Base-by-base conservation (phyloP, 2,113 vertebrate species). In the Piaya cayana region DNA sequence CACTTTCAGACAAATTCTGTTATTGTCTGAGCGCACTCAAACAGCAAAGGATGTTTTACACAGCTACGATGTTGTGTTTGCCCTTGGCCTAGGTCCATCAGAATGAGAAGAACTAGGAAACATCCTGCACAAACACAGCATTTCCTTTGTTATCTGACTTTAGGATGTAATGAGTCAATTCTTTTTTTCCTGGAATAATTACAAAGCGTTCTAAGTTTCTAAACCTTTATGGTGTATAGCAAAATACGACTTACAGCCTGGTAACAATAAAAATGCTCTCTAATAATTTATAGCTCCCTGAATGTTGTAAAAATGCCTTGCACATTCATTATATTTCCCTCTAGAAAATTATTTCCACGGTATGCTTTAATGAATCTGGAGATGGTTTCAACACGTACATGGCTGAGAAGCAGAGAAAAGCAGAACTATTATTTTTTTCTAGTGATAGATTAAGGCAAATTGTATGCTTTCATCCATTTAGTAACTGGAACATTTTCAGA, bases 101-200 rank as follows among this genome's bases (percentile, higher is more conserved):
- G 52, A 95, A 92, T 27, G 62, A 81, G n/a, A 45, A 81, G 75
- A 90, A 56, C 64, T 63, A 53, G 93, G 93, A 97, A 97, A 97
- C 94, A 97, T 56, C 60, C 56, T 90, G 65, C 69, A 85, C 75
- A 91, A 95, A 86, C 65, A 90, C 62, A 47, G 62, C 91, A 36
- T 76, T 90, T 56, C 86, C 78, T 94, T 93, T 95, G 72, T 95
- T 84, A 71, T 15, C 85, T 53, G 84, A 82, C 78, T 96, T 95
- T 72, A 85, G 91, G 83, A 42, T 39, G 82, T 56, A 96, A 97
- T 11, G 47, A 89, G 88, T 74, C 36, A 3, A n/a, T 53, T 64
- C 82, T 91, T 65, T 91, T 90, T n/a, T n/a, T n/a, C n/a, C n/a
- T n/a, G n/a, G n/a, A 88, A 76, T 93, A 97, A 97, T 96, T 96